Percentiles rank a stretch among this genome's conserved stretches.
These are phyloP conservation scores for Lithophane leautieri DNA, from an alignment of 2,888 invertebrate genomes.

Conservation along the genomic window DNA sequence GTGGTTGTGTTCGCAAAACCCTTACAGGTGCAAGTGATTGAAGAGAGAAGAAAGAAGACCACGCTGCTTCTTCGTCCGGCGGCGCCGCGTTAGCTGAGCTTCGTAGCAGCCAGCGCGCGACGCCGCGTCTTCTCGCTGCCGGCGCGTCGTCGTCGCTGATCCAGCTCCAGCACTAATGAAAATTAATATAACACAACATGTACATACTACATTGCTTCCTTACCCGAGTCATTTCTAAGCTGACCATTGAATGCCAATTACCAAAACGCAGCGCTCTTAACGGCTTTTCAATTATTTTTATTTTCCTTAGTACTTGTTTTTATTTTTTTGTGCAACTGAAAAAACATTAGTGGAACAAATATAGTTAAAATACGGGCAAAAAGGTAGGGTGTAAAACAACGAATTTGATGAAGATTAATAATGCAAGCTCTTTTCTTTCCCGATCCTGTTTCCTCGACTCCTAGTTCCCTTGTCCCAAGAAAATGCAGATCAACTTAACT, in stretches of 20 bases:
- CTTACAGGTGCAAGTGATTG: slow-evolving; percentile 88
- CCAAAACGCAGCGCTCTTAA: slow-evolving; percentile 76
- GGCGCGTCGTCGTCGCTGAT: slow-evolving; percentile 59
- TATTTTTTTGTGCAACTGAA: slow-evolving; percentile 51
- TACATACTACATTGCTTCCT: slow-evolving; percentile 82
- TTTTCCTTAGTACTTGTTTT: slow-evolving; percentile 63
- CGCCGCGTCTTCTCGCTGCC: slow-evolving; percentile 65
- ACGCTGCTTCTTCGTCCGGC: slow-evolving; percentile 63
- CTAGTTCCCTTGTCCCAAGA: slow-evolving; percentile 98
- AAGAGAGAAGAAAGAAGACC: slow-evolving; percentile 79
- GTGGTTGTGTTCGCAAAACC: slow-evolving; percentile 90
- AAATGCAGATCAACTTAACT: slow-evolving; percentile 99
- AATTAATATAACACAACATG: slow-evolving; percentile 74
- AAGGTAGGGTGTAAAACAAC: slow-evolving; percentile 72
- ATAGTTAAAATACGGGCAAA: slow-evolving; percentile 42
- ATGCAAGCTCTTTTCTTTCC: slow-evolving; percentile 83
- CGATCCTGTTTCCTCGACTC: slow-evolving; percentile 84
- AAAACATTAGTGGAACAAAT: slow-evolving; percentile 51
- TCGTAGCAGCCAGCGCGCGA: slow-evolving; percentile 65
- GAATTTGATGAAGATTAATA: slow-evolving; percentile 72
- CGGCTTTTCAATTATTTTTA: slow-evolving; percentile 77
- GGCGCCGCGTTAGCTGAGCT: slow-evolving; percentile 63
- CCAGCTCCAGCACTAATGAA: slow-evolving; percentile 69
- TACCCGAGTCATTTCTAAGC: slow-evolving; percentile 86
- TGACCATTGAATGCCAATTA: slow-evolving; percentile 35